phyloP scores from a whole-genome alignment of 2,888 invertebrate species.

The Lissonota sp. region DNA sequence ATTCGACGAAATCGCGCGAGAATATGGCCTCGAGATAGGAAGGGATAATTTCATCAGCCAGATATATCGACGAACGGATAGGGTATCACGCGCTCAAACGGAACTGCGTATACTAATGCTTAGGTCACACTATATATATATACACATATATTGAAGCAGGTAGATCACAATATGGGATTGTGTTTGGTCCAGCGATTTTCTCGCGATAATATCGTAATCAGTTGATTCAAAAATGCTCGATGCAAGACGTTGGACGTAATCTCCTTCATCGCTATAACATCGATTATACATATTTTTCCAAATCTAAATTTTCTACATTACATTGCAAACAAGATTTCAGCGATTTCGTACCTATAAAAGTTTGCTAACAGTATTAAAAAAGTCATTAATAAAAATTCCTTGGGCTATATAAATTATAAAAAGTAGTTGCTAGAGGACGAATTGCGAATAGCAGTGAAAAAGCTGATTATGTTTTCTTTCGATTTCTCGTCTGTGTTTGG shows the following conservation, averaged over 20 bases:
- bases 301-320: too few relatives aligned
- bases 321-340: too few relatives aligned
- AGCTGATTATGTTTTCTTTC: too few relatives aligned
- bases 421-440: too few relatives aligned
- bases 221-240: constrained; percentile 61
- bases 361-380: too few relatives aligned
- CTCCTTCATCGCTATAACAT: too few relatives aligned
- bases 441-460: too few relatives aligned
- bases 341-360: too few relatives aligned
- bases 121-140: neutral
- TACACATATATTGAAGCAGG: constrained; percentile 6
- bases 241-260: constrained; percentile 12
- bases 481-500: too few relatives aligned
- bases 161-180: constrained; percentile 33
- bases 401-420: too few relatives aligned
- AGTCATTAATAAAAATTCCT: too few relatives aligned
- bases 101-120: constrained; percentile 20
- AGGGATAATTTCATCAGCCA: constrained; percentile 75
- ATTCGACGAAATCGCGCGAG: constrained; percentile 75
- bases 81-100: constrained; percentile 59
- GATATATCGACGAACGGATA: constrained; percentile 71
- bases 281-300: too few relatives aligned
- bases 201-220: constrained; percentile 62
- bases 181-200: constrained; percentile 39
- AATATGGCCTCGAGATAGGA: constrained; percentile 71